A percentile compares a stretch with the other conserved stretches of the same genome.
Evolutionary conservation across 2,113 vertebrate genomes (phyloP).

Genomic region (Anarrhichthys ocellatus): DNA sequence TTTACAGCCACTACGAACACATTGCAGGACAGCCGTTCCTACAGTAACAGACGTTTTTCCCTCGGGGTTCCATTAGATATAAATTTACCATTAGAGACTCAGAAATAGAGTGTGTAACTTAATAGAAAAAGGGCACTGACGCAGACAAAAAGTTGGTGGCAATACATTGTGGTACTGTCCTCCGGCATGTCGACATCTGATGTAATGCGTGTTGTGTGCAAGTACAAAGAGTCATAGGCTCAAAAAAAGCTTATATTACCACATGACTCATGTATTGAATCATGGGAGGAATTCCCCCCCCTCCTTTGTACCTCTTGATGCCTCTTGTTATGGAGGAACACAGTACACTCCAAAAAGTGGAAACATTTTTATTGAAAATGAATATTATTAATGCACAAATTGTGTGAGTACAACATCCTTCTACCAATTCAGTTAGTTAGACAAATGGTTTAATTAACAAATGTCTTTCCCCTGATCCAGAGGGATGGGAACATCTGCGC

Average conservation of each 20-base stretch:
- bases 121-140: background rate
- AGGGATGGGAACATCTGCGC: slow-evolving; percentile 5
- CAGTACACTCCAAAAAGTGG: background rate
- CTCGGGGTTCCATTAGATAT: too few relatives aligned
- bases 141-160: background rate
- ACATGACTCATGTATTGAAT: slow-evolving; percentile 11
- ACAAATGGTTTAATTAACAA: background rate
- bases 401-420: background rate
- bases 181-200: slow-evolving; percentile 6
- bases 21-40: background rate
- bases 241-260: background rate
- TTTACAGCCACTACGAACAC: background rate
- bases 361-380: background rate
- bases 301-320: background rate
- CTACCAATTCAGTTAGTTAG: background rate
- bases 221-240: slow-evolving; percentile 3
- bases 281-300: background rate
- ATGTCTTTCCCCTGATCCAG: background rate
- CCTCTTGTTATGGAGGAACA: background rate
- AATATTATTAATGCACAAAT: background rate
- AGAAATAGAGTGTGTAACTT: background rate
- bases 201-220: slow-evolving; percentile 18
- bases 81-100: background rate
- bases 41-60: too few relatives aligned
- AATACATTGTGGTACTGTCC: slow-evolving; percentile 1